Evolutionary conservation across 2,113 vertebrate species (phyloP), one percentile per base, ranked within the genome.

Genomic region (Callithrix jacchus): DNA sequence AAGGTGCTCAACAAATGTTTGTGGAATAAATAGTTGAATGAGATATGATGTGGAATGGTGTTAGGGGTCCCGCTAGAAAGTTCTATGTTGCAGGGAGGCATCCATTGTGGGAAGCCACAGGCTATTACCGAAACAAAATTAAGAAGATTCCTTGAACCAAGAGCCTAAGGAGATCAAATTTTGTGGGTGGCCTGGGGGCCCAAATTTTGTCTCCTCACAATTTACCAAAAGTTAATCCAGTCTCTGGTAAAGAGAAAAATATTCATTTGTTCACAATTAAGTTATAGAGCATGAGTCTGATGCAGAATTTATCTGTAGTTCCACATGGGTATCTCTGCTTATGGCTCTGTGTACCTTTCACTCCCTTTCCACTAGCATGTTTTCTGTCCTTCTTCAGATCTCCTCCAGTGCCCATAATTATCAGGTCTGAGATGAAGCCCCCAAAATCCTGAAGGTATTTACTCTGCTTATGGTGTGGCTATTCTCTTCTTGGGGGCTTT

Each of bases 11-110:
- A 68, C 71, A 87, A 56, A 68, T 35, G 1, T 84, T 88, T 80
- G 45, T 70, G 32, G 9, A 95, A 87, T 77, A 61, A 95, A 82
- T 30, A 87, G 42, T 42, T 95, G n/a, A 89, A 90, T 81, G 35
- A 93, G 14, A 25, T 73, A 73, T 66, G 23, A 66, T 79, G 20
- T n/a, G 23, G 17, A 86, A 74, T 73, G 11, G 30, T 70, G 9
- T 40, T 58, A 12, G 17, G 9, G 20, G 4, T 8, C 61, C 71
- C 71, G n/a, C 3, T 40, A 16, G 74, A 90, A 84, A 21, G 25
- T 9, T 83, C 35, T 32, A 42, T 52, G 30, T 76, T 64, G 25
- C 32, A 77, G n/a, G 16, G 17, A 95, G 21, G 12, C 40, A 81
- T 70, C 66, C 30, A 81, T 16, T 2, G 0, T 56, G 64, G 35